These are phyloP conservation scores for Melinaea marsaeus DNA, from an alignment of 2,888 invertebrate genomes.

Conservation along the genomic window DNA sequence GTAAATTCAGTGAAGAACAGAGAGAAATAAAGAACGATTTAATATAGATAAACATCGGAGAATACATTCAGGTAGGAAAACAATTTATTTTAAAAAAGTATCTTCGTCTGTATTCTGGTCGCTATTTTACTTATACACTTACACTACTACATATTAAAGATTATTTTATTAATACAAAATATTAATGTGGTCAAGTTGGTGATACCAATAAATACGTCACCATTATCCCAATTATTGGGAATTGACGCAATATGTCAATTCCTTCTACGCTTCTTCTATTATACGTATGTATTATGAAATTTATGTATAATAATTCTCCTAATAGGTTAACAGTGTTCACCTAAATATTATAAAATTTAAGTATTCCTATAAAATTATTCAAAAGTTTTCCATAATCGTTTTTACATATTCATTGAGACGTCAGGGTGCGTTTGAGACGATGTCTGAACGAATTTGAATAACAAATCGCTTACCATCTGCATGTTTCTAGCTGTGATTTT, in stretches of 20 bases:
- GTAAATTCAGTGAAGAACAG: conserved; percentile 9
- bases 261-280: too few relatives aligned
- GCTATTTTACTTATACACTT: not conserved
- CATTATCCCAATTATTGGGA: too few relatives aligned
- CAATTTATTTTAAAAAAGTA: conserved; percentile 2
- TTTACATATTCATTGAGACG: conserved; percentile 73
- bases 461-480: conserved; percentile 72
- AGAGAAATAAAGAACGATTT: conserved; percentile 3
- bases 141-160: not conserved
- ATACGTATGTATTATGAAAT: not conserved
- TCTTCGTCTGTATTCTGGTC: not conserved
- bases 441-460: conserved; percentile 71
- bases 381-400: conserved; percentile 72
- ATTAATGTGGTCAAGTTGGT: not conserved
- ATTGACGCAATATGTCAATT: too few relatives aligned
- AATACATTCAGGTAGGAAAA: not conserved
- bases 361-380: conserved; percentile 46
- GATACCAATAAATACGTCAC: not conserved
- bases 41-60: conserved; percentile 2
- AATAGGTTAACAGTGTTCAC: too few relatives aligned
- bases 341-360: conserved; percentile 19
- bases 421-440: conserved; percentile 70
- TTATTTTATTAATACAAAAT: not conserved
- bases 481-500: conserved; percentile 59
- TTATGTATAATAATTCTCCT: conserved; percentile 2